Conservation (phyloP, 2,113 vertebrate species). For the Anarhynchus alexandrinus region DNA sequence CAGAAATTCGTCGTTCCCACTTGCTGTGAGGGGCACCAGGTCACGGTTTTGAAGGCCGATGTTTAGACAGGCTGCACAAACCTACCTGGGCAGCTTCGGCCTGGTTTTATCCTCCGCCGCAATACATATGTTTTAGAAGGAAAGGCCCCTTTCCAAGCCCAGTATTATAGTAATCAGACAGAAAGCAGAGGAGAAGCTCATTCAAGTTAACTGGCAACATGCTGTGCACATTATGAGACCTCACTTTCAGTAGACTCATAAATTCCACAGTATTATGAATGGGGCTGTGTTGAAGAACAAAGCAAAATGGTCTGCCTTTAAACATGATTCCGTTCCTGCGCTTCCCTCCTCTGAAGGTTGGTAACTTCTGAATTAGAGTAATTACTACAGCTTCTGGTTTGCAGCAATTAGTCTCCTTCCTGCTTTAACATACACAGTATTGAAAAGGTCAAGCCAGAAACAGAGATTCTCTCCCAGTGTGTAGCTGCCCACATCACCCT, state of each 20-base stretch:
- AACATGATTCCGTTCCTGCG: not conserved
- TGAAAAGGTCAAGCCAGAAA: constrained; percentile 12
- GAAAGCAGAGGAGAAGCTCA: constrained; percentile 58
- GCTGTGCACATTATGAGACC: constrained; percentile 45
- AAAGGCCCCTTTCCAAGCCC: constrained; percentile 18
- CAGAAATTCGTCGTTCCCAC: not conserved
- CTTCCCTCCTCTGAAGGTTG: constrained; percentile 49
- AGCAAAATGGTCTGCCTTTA: constrained; percentile 35
- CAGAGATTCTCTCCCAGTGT: not conserved
- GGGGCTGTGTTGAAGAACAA: constrained; percentile 53
- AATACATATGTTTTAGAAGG: not conserved
- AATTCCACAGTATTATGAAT: constrained; percentile 25
- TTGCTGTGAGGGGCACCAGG: not conserved
- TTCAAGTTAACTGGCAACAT: constrained; percentile 50
- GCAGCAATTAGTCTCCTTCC: constrained; percentile 48
- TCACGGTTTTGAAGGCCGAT: not conserved
- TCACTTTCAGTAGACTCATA: constrained; percentile 44
- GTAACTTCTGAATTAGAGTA: constrained; percentile 44
- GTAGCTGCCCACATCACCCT: not conserved
- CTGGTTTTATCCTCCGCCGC: not conserved
- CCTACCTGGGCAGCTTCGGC: not conserved
- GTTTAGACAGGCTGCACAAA: not conserved
- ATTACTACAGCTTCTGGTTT: constrained; percentile 52
- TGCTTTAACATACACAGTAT: not conserved
- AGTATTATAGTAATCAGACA: constrained; percentile 1